These are phyloP conservation scores for Muscidifurax raptorellus DNA, from an alignment of 1,140 invertebrate species.

Conservation along the genomic window DNA sequence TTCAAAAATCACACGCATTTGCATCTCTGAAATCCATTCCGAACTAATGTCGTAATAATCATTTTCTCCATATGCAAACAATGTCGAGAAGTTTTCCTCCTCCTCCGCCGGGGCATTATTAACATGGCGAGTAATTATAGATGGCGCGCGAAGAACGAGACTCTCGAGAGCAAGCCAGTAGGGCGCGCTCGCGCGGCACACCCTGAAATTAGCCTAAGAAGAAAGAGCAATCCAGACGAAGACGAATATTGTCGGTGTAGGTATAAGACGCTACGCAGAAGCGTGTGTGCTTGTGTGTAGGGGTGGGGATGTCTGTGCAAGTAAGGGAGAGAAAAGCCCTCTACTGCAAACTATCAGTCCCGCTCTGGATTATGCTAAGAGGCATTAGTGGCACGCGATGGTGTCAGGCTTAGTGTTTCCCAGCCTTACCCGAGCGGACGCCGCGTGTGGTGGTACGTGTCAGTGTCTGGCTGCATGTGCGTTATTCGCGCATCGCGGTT, in stretches of 20 bases:
- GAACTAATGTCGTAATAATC: not conserved
- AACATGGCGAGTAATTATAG: not conserved
- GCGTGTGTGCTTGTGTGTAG: no score
- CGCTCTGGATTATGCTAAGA: conserved; percentile 41
- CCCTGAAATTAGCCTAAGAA: not conserved
- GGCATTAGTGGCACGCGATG: conserved; percentile 45
- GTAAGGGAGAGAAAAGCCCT: conserved; percentile 6
- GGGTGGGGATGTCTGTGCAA: not conserved
- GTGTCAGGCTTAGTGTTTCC: conserved; percentile 26
- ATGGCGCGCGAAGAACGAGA: not conserved
- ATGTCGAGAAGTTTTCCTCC: not conserved
- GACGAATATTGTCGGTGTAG: not conserved
- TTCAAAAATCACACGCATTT: no score
- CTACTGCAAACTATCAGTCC: conserved; percentile 35
- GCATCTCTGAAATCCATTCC: no score
- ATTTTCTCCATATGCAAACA: not conserved
- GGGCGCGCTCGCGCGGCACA: not conserved
- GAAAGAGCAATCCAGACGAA: not conserved
- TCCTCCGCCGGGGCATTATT: not conserved
- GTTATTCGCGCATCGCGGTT: conserved; percentile 9
- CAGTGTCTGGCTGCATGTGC: not conserved
- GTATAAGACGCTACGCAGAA: no score
- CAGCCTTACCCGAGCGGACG: not conserved
- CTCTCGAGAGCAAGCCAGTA: not conserved
- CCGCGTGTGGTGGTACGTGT: not conserved